Evolutionary conservation across 2,113 vertebrate genomes (phyloP), one percentile per base, ranked within the genome.

Genomic region (Pyrgilauda ruficollis): DNA sequence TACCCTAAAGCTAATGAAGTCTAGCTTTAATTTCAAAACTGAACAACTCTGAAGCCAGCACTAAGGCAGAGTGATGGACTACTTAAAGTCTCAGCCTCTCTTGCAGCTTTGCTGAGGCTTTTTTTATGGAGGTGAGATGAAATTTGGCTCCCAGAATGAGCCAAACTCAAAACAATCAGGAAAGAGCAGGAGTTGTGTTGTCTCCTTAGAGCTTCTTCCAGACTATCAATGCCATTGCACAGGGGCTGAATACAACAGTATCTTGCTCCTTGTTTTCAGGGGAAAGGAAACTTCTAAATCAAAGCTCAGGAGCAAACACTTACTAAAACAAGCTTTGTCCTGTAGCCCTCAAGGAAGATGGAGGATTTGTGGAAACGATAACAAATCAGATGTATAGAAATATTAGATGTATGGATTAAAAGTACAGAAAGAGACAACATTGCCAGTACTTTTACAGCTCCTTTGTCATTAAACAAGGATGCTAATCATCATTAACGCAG

Each of bases 221-320:
- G n/a, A 28, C 10, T 7, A 35, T 19, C 0, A 3, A 9, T 3
- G 4, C 22, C 35, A 22, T 11, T 39, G 28, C 28, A 46, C 26
- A 27, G 13, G 10, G 53, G 12, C 21, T 69, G 37, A 52, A 62
- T n/a, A 9, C 5, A 72, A 18, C 8, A 82, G 7, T 13, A 55
- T 14, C 19, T 72, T 89, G 15, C 10, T 35, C 27, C 52, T 35
- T 50, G 14, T 26, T 46, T 46, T n/a, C 53, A 35, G 49, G 23
- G 16, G 13, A 53, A 74, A 83, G 24, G 9, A 63, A 87, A 55
- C 15, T 55, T 41, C 18, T 41, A 44, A 59, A 15, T 39, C 22
- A 10, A 78, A 86, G 16, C 11, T 24, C 44, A 63, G 58, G 10
- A 56, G 5, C 14, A 91, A 94, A 44, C 22, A 47, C 3, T 43